Conservation (phyloP, 35 echinoderm and acorn worm species). For the Lytechinus pictus region DNA sequence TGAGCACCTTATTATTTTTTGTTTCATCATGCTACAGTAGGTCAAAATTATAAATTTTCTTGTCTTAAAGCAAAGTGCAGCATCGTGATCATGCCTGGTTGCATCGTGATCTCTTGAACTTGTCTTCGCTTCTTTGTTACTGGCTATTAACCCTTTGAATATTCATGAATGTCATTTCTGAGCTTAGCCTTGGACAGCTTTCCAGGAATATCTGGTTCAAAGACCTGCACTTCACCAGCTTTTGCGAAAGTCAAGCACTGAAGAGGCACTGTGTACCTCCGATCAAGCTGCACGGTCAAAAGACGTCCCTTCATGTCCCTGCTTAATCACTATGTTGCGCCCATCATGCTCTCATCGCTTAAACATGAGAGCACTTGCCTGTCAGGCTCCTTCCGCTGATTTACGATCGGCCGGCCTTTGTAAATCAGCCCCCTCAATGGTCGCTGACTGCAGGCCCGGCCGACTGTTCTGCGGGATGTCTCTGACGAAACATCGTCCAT, state of each 20-base stretch:
- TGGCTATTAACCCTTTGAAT: neutral
- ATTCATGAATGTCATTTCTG: neutral
- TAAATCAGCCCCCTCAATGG: conserved; percentile 1
- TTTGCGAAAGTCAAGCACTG: neutral
- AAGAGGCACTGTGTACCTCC: neutral
- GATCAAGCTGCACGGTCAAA: neutral
- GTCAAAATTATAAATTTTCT: neutral
- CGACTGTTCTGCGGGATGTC: neutral
- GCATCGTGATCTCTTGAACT: too few species aligned
- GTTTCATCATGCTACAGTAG: too few species aligned
- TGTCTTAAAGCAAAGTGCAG: neutral
- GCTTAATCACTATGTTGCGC: neutral
- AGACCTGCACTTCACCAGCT: neutral
- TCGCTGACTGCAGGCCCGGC: neutral
- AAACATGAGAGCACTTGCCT: neutral
- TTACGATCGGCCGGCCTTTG: neutral
- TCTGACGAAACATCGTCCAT: too few species aligned
- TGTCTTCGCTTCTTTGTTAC: neutral
- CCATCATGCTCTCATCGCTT: neutral
- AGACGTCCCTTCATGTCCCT: neutral
- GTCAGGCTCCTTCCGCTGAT: neutral
- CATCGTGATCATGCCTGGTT: neutral
- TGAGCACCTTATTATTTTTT: too few species aligned
- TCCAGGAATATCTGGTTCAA: neutral
- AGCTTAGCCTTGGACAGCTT: neutral